These are phyloP conservation scores for Antechinus stuartii DNA, from an alignment of 2,113 vertebrate species.

Conservation along the genomic window DNA sequence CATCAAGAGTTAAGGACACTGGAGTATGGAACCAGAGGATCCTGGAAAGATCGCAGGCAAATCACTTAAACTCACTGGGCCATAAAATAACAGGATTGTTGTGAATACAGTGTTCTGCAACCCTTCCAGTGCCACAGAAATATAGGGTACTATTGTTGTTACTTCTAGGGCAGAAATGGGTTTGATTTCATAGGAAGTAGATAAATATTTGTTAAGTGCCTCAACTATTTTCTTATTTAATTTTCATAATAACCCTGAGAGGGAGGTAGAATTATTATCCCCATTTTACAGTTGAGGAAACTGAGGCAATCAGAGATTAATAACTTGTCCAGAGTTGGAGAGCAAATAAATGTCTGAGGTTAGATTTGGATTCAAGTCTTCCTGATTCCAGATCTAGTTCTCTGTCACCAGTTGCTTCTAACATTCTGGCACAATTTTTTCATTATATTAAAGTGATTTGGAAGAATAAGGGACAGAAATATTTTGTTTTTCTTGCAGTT, in stretches of 20 bases:
- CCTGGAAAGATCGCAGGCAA: not conserved
- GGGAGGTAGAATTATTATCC: not conserved
- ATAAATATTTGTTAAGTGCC: not conserved
- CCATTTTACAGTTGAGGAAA: not conserved
- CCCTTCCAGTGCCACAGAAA: not conserved
- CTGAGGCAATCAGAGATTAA: not conserved
- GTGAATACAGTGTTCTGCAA: too few species aligned
- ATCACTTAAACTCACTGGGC: not conserved
- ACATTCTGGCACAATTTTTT: not conserved
- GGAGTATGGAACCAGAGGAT: not conserved
- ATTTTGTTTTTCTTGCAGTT: conserved; percentile 8
- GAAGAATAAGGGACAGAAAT: not conserved
- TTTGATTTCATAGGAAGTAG: not conserved
- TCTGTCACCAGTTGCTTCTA: not conserved
- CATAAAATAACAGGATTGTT: not conserved
- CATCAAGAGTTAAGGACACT: not conserved
- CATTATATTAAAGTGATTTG: not conserved
- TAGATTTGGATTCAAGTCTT: not conserved
- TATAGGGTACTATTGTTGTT: not conserved
- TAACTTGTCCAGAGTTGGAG: not conserved
- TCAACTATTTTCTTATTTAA: not conserved
- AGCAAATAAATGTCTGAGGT: not conserved
- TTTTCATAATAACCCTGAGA: not conserved
- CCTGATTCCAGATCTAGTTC: not conserved
- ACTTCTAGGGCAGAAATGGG: not conserved